Conservation (phyloP, 2,797 vertebrate genomes). For the Sebastes matsubarae region DNA sequence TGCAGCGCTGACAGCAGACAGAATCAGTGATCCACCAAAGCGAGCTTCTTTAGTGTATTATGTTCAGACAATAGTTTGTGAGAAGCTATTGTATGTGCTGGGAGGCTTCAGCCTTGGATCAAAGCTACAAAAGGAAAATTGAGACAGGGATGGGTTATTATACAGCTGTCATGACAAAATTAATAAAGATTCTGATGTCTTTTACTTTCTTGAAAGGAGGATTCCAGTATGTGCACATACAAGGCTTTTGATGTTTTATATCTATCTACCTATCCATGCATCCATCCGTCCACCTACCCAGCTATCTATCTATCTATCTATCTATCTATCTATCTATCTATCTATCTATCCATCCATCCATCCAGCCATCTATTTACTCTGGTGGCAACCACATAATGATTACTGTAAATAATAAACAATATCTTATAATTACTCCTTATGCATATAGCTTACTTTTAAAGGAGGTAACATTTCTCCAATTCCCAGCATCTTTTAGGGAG, state of each 20-base stretch:
- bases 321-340: no score
- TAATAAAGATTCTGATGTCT: not conserved
- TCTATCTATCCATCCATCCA: no score
- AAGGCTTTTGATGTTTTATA: constrained; percentile 7
- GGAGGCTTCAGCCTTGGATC: constrained; percentile 50
- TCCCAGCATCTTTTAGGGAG: no score
- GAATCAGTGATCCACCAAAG: constrained; percentile 32
- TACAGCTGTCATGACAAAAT: constrained; percentile 38
- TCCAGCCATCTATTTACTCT: not conserved
- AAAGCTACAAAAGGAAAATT: constrained; percentile 44
- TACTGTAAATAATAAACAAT: no score
- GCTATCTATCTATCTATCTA: no score
- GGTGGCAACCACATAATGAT: no score
- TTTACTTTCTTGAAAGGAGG: not conserved
- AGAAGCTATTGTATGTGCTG: constrained; percentile 31
- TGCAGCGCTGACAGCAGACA: constrained; percentile 9
- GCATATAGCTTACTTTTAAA: no score
- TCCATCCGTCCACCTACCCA: not conserved
- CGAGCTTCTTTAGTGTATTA: constrained; percentile 22
- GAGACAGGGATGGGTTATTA: constrained; percentile 37
- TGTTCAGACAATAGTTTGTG: constrained; percentile 41
- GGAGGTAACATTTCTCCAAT: no score
- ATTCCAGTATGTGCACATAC: not conserved
- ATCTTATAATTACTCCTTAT: no score
- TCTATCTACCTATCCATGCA: no score